Conservation (phyloP, 2,113 vertebrate genomes). For the Apteryx mantelli region DNA sequence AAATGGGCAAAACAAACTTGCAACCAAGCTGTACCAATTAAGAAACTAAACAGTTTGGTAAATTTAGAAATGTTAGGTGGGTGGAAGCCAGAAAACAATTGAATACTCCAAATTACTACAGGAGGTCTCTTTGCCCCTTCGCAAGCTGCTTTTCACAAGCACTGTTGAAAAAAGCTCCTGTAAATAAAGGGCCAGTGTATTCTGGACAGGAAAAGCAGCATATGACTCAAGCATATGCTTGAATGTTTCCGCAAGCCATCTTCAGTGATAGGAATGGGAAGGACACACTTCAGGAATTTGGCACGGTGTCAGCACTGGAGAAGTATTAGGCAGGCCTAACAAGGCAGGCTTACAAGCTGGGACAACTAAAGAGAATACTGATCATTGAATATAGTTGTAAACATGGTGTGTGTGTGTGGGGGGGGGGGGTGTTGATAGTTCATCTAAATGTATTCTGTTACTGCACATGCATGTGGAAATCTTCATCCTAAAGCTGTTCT, state of each 20-base stretch:
- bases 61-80: background rate
- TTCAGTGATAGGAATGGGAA: rapidly evolving
- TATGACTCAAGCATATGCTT: background rate
- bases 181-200: background rate
- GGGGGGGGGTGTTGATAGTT: background rate
- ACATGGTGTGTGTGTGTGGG: no score
- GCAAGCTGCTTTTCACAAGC: background rate
- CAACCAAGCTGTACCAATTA: background rate
- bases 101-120: background rate
- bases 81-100: background rate
- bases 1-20: background rate
- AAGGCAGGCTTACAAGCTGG: background rate
- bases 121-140: background rate
- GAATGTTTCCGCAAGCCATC: background rate
- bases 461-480: background rate
- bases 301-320: background rate
- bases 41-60: background rate
- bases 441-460: background rate
- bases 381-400: background rate
- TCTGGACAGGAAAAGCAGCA: background rate
- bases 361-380: background rate
- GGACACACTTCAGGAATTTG: background rate
- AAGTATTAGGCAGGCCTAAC: background rate
- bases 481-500: background rate
- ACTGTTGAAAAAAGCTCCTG: background rate